Conservation (phyloP, 2,113 vertebrate species). For the Microcebus lehilahytsara region DNA sequence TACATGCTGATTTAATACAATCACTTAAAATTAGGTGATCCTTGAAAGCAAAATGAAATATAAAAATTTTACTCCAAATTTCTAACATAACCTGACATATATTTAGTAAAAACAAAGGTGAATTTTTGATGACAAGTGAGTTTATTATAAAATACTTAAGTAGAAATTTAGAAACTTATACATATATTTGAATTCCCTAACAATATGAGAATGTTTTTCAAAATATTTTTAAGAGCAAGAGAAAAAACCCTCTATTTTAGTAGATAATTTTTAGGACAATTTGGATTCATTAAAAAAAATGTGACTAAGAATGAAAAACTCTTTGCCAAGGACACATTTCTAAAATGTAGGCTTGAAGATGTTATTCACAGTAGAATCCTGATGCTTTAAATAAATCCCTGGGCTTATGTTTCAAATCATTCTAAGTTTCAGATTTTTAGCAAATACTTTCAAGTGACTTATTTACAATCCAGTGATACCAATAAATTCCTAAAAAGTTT, state of each 20-base stretch:
- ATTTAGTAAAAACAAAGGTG: not conserved
- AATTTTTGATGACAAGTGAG: not conserved
- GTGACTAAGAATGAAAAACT: not conserved
- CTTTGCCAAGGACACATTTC: not conserved
- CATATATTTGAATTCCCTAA: not conserved
- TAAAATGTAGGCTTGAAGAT: not conserved
- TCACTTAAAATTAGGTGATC: not conserved
- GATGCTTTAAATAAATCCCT: not conserved
- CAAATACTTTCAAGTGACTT: not conserved
- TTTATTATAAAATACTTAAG: not conserved
- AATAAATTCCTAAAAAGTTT: slow-evolving; percentile 40
- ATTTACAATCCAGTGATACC: not conserved
- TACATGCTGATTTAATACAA: not conserved
- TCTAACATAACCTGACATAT: not conserved
- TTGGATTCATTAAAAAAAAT: not conserved
- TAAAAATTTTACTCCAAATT: not conserved
- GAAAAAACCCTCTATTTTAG: not conserved
- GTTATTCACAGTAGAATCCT: not conserved
- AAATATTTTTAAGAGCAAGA: not conserved
- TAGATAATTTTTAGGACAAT: not conserved
- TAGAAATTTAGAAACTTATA: not conserved
- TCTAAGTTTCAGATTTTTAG: not conserved
- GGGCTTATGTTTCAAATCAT: not conserved
- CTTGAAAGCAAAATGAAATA: not conserved
- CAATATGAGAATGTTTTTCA: not conserved